These are phyloP conservation scores for Malurus leucopterus DNA, from an alignment of 2,797 vertebrate genomes.

Conservation along the genomic window DNA sequence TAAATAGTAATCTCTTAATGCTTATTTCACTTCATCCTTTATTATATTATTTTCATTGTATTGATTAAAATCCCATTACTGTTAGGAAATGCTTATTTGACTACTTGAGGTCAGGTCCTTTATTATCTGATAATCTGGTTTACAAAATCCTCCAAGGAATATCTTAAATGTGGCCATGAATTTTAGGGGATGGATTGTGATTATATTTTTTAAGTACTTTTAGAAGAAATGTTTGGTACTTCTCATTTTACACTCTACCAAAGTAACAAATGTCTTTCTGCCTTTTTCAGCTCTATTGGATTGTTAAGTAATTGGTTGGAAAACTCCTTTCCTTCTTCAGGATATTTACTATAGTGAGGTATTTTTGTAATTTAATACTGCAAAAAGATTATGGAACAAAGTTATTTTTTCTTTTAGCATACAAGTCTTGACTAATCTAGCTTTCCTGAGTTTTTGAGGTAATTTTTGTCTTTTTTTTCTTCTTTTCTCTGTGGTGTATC, in stretches of 20 bases:
- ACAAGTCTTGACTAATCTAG: neutral
- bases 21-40: neutral
- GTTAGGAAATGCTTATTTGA: neutral
- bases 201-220: neutral
- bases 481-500: neutral
- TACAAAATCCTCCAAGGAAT: neutral
- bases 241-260: neutral
- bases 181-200: neutral
- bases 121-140: constrained; percentile 3
- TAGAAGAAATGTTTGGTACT: neutral
- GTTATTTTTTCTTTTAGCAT: neutral
- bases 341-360: neutral
- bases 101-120: neutral
- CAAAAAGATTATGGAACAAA: neutral
- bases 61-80: constrained; percentile 27
- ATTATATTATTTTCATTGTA: neutral
- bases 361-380: neutral
- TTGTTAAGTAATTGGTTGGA: neutral
- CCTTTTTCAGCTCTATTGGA: neutral
- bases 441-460: neutral
- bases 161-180: neutral
- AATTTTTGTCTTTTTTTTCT: neutral
- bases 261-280: neutral
- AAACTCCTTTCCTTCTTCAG: neutral
- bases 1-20: neutral